These are phyloP conservation scores for Onychorhynchus coronatus DNA, from an alignment of 2,113 vertebrate genomes.

Conservation along the genomic window DNA sequence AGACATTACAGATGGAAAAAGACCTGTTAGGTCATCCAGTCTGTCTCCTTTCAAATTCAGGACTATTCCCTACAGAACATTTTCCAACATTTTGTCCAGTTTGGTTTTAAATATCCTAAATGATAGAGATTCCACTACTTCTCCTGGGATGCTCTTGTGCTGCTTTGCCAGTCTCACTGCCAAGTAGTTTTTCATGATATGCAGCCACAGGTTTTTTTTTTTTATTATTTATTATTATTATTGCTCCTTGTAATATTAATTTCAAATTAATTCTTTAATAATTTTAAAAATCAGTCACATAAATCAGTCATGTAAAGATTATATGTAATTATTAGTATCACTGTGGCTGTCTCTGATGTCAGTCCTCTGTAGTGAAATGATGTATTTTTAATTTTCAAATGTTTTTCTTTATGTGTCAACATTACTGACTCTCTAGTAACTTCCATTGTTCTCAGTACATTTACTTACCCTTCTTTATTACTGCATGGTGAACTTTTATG, in stretches of 20 bases:
- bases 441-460: not conserved
- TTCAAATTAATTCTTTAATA: not conserved
- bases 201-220: not conserved
- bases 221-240: not conserved
- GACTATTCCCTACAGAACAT: not conserved
- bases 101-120: slow-evolving; percentile 29
- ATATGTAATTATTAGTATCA: not conserved
- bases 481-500: not conserved
- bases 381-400: not conserved
- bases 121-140: slow-evolving; percentile 18
- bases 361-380: not conserved
- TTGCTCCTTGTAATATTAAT: not conserved
- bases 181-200: not conserved
- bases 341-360: not conserved
- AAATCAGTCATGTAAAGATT: not conserved
- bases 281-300: not conserved
- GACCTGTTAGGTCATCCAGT: slow-evolving; percentile 25
- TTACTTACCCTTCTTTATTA: not conserved
- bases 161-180: not conserved
- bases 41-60: slow-evolving; percentile 28
- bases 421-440: not conserved
- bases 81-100: slow-evolving; percentile 32
- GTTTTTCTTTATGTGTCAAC: not conserved
- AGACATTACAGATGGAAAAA: slow-evolving; percentile 35
- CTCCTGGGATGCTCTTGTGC: not conserved